Percentiles rank a stretch among this genome's conserved stretches.
Evolutionary conservation across 2,113 vertebrate genomes (phyloP).

Genomic region (Lepisosteus oculatus): DNA sequence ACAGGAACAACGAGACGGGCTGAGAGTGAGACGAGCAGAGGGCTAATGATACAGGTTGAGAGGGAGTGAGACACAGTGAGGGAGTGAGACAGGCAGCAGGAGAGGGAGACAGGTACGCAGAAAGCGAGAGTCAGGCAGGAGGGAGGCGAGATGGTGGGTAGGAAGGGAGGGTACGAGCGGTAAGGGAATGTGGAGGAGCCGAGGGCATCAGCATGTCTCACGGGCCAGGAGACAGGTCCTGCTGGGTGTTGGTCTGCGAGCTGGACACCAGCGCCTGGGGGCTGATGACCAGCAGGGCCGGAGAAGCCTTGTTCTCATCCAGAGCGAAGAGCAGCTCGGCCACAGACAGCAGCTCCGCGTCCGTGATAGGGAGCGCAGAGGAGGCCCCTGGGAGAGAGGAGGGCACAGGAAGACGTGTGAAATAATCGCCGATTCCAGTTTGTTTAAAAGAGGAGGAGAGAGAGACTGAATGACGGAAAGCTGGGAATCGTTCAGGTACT

Average conservation of each 20-base stretch:
- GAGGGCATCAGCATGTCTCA: conserved; percentile 41
- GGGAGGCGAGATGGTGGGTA: too few species aligned
- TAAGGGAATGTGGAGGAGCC: background rate
- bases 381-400: background rate
- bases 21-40: too few species aligned
- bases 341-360: conserved; percentile 67
- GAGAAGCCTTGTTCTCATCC: conserved; percentile 77
- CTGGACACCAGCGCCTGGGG: conserved; percentile 62
- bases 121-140: too few species aligned
- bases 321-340: conserved; percentile 76
- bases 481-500: too few species aligned
- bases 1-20: too few species aligned
- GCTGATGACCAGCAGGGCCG: conserved; percentile 67
- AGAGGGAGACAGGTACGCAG: too few species aligned
- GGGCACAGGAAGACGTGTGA: background rate
- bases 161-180: too few species aligned
- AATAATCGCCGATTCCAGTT: too few species aligned
- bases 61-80: too few species aligned
- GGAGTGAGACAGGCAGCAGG: too few species aligned
- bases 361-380: conserved; percentile 47
- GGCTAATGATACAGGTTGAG: too few species aligned
- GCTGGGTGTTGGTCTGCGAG: conserved; percentile 46
- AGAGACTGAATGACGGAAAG: background rate
- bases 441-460: background rate
- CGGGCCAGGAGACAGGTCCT: conserved; percentile 66